Evolutionary conservation across 2,797 vertebrate genomes (phyloP), one percentile per base, ranked within the genome.

Genomic region (Rallus crepitans): DNA sequence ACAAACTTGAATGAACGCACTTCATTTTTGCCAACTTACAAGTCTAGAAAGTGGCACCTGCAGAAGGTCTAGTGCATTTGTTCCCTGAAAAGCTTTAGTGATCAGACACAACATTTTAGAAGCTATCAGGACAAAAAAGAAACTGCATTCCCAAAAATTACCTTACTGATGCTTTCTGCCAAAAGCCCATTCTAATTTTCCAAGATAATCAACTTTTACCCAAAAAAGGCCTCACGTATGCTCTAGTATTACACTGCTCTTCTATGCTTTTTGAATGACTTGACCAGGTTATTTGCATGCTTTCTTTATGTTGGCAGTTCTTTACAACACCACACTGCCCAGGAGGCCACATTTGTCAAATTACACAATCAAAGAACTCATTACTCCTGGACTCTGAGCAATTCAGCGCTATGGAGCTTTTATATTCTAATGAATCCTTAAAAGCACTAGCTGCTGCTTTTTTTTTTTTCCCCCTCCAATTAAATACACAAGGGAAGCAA

Each of bases 381-480:
- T 79, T 71, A 84, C 42, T 59, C 47, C 42, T 25, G 35, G 31
- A 82, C 55, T 82, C 31, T 10, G 39, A 69, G 70, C 25, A 94
- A 78, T 90, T 83, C 59, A 60, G n/a, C 12, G 65, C 64, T 53
- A 8, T 31, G 40, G 24, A 82, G 73, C 61, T 88, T 87, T 81
- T 56, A 83, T n/a, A 30, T 75, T 82, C 37, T 83, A 95, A 95
- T 82, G 59, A 93, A 93, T 55, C 24, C 72, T 56, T 82, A 92
- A 93, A 94, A 87, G 53, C 33, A 30, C 35, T 45, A 45, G 39
- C 9, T 47, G 47, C 47, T 47, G 19, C 21, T 37, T 37, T 37
- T 37, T 37, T 37, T 37, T 37, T 37, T 37, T 37, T 37, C 11
- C 10, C 37, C 37, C 37, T 37, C 52, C 68, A 93, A 55, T 92